Conservation (phyloP, 2,113 vertebrate species). For the Pedionomus torquatus region DNA sequence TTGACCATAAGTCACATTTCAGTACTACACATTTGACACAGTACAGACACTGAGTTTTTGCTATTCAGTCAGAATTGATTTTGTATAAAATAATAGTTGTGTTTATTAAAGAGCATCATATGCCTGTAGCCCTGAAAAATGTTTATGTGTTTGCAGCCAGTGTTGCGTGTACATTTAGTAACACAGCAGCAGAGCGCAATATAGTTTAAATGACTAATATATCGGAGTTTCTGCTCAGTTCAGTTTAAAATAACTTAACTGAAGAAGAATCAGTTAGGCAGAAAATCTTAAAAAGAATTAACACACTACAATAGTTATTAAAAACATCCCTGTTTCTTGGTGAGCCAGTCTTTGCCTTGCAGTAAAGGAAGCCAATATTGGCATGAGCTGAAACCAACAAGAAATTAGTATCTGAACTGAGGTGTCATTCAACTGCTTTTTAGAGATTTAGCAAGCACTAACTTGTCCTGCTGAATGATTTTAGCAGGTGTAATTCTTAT, state of each 20-base stretch:
- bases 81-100: neutral
- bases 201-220: neutral
- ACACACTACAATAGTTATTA: neutral
- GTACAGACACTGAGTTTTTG: neutral
- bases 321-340: neutral
- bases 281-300: slow-evolving; percentile 1
- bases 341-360: neutral
- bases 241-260: neutral
- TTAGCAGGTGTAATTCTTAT: neutral
- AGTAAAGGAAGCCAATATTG: neutral
- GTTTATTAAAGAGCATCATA: neutral
- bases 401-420: neutral
- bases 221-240: neutral
- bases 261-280: neutral
- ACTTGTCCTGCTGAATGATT: neutral
- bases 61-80: neutral
- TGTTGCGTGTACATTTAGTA: neutral
- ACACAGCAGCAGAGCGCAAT: neutral
- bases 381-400: neutral
- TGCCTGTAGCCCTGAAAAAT: neutral
- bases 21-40: neutral
- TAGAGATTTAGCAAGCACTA: neutral
- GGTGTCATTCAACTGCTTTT: neutral
- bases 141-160: neutral
- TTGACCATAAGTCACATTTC: neutral